phyloP scores from a whole-genome alignment of 2,797 vertebrate species.

The Podargus strigoides region DNA sequence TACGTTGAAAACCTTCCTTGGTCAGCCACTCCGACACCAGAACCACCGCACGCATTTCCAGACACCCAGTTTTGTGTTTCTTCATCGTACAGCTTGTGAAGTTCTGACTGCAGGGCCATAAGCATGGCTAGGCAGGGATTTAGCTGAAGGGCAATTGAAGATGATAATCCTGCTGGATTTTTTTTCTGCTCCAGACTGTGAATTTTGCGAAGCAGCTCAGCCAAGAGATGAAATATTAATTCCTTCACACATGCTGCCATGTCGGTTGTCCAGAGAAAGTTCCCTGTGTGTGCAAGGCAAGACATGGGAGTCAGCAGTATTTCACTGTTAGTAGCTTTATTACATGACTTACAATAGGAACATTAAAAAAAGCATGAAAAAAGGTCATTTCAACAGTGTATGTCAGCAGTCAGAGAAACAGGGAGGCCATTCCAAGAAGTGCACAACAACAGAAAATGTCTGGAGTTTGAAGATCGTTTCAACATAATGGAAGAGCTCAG shows the following conservation, averaged over 20 bases:
- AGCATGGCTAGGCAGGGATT: slow-evolving; percentile 96
- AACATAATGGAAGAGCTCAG: not conserved
- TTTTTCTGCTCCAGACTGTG: slow-evolving; percentile 89
- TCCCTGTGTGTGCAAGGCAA: slow-evolving; percentile 73
- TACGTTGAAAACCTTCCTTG: slow-evolving; percentile 96
- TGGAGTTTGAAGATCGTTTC: not conserved
- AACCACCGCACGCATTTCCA: slow-evolving; percentile 75
- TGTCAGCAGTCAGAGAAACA: not conserved
- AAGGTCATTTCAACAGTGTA: fast-evolving
- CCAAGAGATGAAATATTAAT: slow-evolving; percentile 89
- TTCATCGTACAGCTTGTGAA: slow-evolving; percentile 92
- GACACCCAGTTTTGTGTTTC: slow-evolving; percentile 93
- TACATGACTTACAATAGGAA: not conserved
- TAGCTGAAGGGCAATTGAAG: slow-evolving; percentile 91
- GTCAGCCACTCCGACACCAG: slow-evolving; percentile 78
- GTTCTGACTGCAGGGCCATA: slow-evolving; percentile 94
- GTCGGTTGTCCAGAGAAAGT: slow-evolving; percentile 95
- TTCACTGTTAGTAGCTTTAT: not conserved
- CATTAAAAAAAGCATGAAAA: not conserved
- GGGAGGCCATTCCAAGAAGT: not conserved
- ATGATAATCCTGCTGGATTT: slow-evolving; percentile 84
- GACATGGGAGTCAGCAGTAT: not conserved
- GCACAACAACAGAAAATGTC: not conserved
- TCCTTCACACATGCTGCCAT: slow-evolving; percentile 93
- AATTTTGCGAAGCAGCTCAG: slow-evolving; percentile 92